Conservation (phyloP, 1,140 invertebrate species). For the Drosophila carrolli region DNA sequence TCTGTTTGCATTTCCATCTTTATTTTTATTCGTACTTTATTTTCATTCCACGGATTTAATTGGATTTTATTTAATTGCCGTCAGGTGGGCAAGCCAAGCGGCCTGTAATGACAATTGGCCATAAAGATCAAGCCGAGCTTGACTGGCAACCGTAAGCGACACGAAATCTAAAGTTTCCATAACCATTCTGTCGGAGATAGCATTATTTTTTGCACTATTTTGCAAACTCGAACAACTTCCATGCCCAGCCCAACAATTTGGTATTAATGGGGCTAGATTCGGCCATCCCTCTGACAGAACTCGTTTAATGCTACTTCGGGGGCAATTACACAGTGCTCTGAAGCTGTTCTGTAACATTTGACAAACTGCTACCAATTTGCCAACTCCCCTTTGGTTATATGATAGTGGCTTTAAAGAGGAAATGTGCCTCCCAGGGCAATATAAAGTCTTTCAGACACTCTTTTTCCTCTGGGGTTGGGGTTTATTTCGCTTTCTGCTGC, state of each 20-base stretch:
- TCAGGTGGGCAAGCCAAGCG: constrained; percentile 22
- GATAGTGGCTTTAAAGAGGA: constrained; percentile 41
- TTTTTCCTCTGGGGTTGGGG: constrained; percentile 5
- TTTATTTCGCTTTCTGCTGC: constrained; percentile 1
- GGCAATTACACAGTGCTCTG: constrained; percentile 2
- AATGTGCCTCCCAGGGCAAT: neutral
- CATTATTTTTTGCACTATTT: neutral
- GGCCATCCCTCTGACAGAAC: neutral
- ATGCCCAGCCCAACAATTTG: neutral
- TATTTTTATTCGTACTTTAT: constrained; percentile 13
- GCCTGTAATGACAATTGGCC: constrained; percentile 34
- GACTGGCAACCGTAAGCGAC: neutral
- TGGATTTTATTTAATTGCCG: constrained; percentile 52
- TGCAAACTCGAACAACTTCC: too few relatives aligned
- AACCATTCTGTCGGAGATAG: neutral
- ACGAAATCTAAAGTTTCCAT: neutral
- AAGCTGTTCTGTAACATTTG: constrained; percentile 7
- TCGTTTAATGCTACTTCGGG: neutral
- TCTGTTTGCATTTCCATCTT: constrained; percentile 14
- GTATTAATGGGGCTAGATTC: neutral
- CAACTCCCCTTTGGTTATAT: neutral
- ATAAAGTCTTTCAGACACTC: constrained; percentile 5
- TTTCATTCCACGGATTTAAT: constrained; percentile 60
- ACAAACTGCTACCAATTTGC: constrained; percentile 17
- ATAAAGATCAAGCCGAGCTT: neutral